Evolutionary conservation across 2,797 vertebrate genomes (phyloP).

Genomic region (Protonibea diacanthus): DNA sequence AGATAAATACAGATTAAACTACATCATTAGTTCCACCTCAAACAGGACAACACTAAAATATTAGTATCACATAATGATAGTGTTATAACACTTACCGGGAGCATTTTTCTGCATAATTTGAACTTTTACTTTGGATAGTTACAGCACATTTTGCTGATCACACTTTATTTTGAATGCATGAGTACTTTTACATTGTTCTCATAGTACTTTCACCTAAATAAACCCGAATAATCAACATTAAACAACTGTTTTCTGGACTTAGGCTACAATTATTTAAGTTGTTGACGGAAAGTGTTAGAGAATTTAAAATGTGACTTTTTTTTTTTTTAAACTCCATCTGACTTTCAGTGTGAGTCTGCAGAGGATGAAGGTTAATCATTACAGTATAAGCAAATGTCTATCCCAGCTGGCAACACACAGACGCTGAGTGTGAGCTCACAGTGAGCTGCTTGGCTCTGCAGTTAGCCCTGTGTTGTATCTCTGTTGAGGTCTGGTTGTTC

Average conservation of each 20-base stretch:
- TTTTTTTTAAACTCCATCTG: background rate
- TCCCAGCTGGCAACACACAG: constrained; percentile 18
- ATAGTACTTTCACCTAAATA: background rate
- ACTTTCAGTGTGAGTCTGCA: constrained; percentile 19
- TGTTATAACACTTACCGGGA: too few species aligned
- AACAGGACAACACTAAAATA: too few species aligned
- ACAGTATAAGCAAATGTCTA: background rate
- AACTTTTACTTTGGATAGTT: background rate
- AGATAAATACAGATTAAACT: too few species aligned
- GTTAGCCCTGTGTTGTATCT: constrained; percentile 24
- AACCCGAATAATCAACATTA: background rate
- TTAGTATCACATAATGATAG: too few species aligned
- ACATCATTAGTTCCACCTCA: too few species aligned
- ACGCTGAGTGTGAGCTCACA: background rate
- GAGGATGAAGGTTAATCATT: constrained; percentile 36
- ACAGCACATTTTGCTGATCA: background rate
- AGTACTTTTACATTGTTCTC: background rate
- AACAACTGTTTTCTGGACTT: background rate
- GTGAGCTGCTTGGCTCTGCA: constrained; percentile 10
- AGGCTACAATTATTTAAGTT: background rate
- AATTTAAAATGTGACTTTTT: background rate
- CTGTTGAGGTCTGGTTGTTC: constrained; percentile 19
- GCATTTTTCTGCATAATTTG: background rate
- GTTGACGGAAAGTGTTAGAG: background rate
- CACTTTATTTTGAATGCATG: background rate